Evolutionary conservation across 2,888 invertebrate genomes (phyloP), one percentile per base, ranked within the genome.

Genomic region (Polydrusus cervinus): DNA sequence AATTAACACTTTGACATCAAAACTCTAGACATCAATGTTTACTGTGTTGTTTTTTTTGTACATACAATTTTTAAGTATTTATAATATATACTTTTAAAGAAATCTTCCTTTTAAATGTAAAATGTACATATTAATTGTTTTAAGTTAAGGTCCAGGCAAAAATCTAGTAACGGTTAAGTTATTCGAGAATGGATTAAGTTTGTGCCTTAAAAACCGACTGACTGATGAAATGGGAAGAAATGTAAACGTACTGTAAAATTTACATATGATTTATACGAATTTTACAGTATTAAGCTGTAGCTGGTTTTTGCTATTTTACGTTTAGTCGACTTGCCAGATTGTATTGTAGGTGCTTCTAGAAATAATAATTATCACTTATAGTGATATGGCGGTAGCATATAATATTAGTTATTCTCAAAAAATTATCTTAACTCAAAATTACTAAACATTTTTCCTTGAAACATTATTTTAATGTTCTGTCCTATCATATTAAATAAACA

Each of bases 241-340:
- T 47, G 30, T 47, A 30, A 30, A 64, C 13, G n/a, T 49, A 49
- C 30, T 64, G 64, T 64, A 47, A 64, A 45, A 16, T 30, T 64
- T 64, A 47, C 64, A 30, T 45, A 11, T 8, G 30, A 30, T 60
- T 60, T 60, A 13, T 30, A 10, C 7, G 38, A 61, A 57, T 34
- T 72, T 72, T 57, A 60, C 57, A 57, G 18, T 45, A 67, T 16
- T 13, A 47, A 18, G 11, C 30, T n/a, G 16, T 60, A 69, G 60
- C 45, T 69, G 69, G 60, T 43, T 60, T 55, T 67, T 51, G 53
- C 62, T 62, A 68, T 62, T 66, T 67, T 53, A 67, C 40, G 40
- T 67, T 67, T 68, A 60, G 62, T 69, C 45, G 53, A 74, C 74
- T 74, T 74, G 74, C 74, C 74, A 70, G 64, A 70, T 40, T 70